Evolutionary conservation across 92 coral and sea anemone genomes (phyloP).

Genomic region (Phymanthus crucifer): DNA sequence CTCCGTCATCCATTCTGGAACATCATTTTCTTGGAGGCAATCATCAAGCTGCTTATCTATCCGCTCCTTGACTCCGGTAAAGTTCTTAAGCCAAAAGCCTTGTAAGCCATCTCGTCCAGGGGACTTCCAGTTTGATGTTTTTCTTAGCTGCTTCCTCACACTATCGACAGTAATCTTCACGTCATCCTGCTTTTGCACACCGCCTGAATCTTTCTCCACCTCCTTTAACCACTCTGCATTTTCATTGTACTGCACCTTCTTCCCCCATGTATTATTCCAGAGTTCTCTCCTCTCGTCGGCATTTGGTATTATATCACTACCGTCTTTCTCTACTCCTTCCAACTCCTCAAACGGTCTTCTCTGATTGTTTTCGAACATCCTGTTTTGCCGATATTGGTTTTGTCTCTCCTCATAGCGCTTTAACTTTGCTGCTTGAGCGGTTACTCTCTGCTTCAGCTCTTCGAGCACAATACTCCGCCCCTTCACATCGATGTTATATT

Average conservation of each 20-base stretch:
- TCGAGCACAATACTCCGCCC: constrained; percentile 30
- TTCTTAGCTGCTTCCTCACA: no score
- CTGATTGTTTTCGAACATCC: constrained; percentile 49
- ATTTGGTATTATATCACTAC: constrained; percentile 20
- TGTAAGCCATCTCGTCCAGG: constrained; percentile 24
- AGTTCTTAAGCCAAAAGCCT: constrained; percentile 35
- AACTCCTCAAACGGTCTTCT: constrained; percentile 29
- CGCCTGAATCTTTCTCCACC: no score
- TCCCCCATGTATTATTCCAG: constrained; percentile 36
- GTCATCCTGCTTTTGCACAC: no score
- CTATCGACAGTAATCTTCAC: no score
- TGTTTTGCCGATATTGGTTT: constrained; percentile 50
- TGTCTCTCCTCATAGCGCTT: constrained; percentile 39
- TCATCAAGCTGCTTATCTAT: constrained; percentile 25
- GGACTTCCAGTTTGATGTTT: no score
- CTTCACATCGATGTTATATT: no score
- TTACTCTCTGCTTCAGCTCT: constrained; percentile 37
- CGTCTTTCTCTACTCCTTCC: constrained; percentile 36
- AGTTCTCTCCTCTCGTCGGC: constrained; percentile 30
- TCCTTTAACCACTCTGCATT: no score
- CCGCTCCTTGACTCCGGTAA: neutral
- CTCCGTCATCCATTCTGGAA: constrained; percentile 39
- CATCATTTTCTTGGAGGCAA: constrained; percentile 3
- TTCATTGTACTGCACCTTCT: constrained; percentile 29
- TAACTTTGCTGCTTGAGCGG: constrained; percentile 32